These are phyloP conservation scores for Piscicola geometra DNA, from an alignment of 2,888 invertebrate species.

Conservation along the genomic window DNA sequence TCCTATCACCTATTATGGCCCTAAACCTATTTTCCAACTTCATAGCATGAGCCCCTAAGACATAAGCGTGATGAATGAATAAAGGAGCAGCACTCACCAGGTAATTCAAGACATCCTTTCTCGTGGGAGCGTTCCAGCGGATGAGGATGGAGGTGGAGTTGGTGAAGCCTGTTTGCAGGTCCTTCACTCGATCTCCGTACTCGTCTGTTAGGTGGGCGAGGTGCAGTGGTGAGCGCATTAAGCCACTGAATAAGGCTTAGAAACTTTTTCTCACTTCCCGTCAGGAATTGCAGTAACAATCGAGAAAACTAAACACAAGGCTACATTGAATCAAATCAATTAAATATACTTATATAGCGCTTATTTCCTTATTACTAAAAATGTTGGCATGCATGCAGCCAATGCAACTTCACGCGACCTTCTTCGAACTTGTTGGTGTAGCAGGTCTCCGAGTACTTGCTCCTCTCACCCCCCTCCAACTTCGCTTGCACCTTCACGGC, in stretches of 20 bases:
- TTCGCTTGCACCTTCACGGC: slow-evolving; percentile 51
- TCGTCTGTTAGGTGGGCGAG: slow-evolving; percentile 20
- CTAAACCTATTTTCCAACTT: too few relatives aligned
- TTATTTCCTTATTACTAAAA: too few relatives aligned
- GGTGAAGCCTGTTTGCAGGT: slow-evolving; percentile 35
- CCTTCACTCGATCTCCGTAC: slow-evolving; percentile 39
- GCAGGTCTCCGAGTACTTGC: slow-evolving; percentile 49
- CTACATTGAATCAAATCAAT: too few relatives aligned
- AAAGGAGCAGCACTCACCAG: slow-evolving; percentile 42
- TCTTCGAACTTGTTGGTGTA: slow-evolving; percentile 34
- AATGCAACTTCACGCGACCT: slow-evolving; percentile 16
- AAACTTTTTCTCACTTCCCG: too few relatives aligned
- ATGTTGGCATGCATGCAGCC: too few relatives aligned
- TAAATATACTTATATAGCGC: too few relatives aligned
- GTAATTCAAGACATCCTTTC: slow-evolving; percentile 47
- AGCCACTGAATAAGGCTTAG: too few relatives aligned
- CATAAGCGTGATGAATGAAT: not conserved
- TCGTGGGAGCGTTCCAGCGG: slow-evolving; percentile 51
- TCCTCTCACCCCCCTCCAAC: slow-evolving; percentile 50
- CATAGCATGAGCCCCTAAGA: too few relatives aligned
- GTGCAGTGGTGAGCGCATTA: too few relatives aligned
- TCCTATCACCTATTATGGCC: too few relatives aligned
- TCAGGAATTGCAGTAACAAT: too few relatives aligned
- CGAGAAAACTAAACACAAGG: too few relatives aligned
- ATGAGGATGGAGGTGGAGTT: slow-evolving; percentile 46